Conservation (phyloP, 2,797 vertebrate genomes). For the Anguilla obscura region DNA sequence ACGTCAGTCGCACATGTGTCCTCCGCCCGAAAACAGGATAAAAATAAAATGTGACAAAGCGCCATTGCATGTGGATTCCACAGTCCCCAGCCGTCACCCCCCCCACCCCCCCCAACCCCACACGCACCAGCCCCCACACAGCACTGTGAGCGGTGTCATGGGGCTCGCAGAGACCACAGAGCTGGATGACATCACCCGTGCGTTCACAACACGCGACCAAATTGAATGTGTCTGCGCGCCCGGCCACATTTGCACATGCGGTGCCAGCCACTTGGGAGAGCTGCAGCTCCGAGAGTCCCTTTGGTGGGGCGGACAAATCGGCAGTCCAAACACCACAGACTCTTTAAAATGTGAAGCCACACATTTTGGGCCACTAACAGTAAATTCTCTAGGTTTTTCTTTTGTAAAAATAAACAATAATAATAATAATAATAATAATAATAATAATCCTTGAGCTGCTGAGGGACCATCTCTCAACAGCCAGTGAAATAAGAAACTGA, state of each 20-base stretch:
- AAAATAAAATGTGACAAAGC: constrained; percentile 37
- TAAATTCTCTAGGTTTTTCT: neutral
- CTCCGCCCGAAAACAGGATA: neutral
- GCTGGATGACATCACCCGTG: constrained; percentile 64
- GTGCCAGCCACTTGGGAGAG: constrained; percentile 58
- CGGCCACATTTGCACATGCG: constrained; percentile 65
- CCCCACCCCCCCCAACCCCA: neutral
- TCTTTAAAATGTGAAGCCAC: neutral
- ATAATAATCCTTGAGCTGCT: too few relatives aligned
- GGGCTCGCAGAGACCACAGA: constrained; percentile 34
- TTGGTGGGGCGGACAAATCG: neutral
- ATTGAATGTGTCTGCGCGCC: constrained; percentile 57
- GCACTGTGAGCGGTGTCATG: neutral
- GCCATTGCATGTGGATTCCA: constrained; percentile 27
- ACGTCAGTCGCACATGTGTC: neutral
- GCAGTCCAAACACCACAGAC: neutral
- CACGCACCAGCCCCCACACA: neutral
- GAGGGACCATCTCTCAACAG: too few relatives aligned
- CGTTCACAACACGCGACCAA: constrained; percentile 36
- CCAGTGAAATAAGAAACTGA: too few relatives aligned
- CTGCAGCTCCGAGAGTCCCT: neutral
- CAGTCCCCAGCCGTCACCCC: constrained; percentile 12
- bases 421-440: neutral
- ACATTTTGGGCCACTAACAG: neutral
- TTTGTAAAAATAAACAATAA: neutral